These are phyloP conservation scores for Meiosimyza decipiens DNA, from an alignment of 2,888 invertebrate genomes.

Conservation along the genomic window DNA sequence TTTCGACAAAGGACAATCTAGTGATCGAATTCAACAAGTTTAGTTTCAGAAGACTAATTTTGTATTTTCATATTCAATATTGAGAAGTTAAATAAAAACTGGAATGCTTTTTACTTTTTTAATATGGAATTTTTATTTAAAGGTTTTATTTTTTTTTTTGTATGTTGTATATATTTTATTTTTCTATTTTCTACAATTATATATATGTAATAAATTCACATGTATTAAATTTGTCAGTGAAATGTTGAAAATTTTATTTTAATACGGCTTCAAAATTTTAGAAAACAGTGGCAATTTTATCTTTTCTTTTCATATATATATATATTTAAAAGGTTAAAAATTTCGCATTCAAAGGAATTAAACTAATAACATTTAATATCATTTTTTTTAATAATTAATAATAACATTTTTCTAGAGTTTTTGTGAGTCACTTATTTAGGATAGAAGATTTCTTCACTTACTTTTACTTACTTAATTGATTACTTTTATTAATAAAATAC, in stretches of 20 bases:
- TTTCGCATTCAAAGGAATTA: constrained; percentile 22
- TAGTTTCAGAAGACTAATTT: background rate
- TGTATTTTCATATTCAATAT: background rate
- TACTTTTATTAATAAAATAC: constrained; percentile 8
- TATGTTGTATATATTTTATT: constrained; percentile 20
- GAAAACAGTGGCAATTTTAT: background rate
- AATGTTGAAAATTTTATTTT: constrained; percentile 13
- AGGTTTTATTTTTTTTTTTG: constrained; percentile 10
- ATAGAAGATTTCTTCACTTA: background rate
- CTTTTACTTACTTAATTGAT: constrained; percentile 2
- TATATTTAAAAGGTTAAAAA: constrained; percentile 22
- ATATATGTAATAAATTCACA: constrained; percentile 27
- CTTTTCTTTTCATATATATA: background rate
- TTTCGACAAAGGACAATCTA: too few relatives aligned
- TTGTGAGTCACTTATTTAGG: constrained; percentile 16
- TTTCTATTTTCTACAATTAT: constrained; percentile 26
- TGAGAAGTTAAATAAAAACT: background rate
- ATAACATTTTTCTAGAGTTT: constrained; percentile 21
- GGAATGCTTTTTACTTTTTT: background rate
- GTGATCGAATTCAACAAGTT: too few relatives aligned
- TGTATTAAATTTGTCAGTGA: constrained; percentile 9
- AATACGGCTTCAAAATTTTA: constrained; percentile 5
- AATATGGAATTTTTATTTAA: background rate
- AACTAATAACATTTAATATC: constrained; percentile 30
- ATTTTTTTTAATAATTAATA: constrained; percentile 17